These are phyloP conservation scores for Kradibia gibbosae DNA, from an alignment of 1,140 invertebrate genomes.

Conservation along the genomic window DNA sequence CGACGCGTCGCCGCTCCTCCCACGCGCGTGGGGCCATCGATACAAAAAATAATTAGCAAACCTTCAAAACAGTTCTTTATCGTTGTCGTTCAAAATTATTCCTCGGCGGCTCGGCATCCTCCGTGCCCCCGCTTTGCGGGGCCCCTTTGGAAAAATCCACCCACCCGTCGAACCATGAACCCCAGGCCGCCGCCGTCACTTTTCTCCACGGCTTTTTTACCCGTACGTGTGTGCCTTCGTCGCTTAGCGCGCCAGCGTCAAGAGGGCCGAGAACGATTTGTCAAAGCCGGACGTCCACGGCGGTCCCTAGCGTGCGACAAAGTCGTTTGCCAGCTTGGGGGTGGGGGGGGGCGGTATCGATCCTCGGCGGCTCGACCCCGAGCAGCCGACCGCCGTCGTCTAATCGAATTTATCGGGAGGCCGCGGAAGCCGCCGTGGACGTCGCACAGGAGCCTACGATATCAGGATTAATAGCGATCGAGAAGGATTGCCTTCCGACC, in stretches of 20 bases:
- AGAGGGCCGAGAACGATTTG: conserved; percentile 47
- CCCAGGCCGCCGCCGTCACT: too few species aligned
- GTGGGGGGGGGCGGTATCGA: conserved; percentile 5
- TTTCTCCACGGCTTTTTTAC: background rate
- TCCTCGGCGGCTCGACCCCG: background rate
- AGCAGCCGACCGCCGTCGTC: background rate
- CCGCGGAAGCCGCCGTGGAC: background rate
- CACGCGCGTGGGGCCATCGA: background rate
- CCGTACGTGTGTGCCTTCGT: background rate
- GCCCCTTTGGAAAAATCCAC: too few species aligned
- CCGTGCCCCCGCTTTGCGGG: too few species aligned
- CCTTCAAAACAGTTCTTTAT: conserved; percentile 25
- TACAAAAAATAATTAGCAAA: conserved; percentile 47
- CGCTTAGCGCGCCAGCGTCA: conserved; percentile 38
- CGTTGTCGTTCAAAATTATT: too few species aligned
- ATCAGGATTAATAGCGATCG: conserved; percentile 41
- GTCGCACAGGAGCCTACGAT: background rate
- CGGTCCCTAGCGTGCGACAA: conserved; percentile 43
- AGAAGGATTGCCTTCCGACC: too few species aligned
- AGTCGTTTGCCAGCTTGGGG: conserved; percentile 36
- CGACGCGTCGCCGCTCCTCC: conserved; percentile 10
- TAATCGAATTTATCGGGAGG: conserved; percentile 27
- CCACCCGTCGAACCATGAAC: too few species aligned
- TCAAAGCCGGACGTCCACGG: conserved; percentile 24
- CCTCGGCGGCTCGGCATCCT: too few species aligned